Evolutionary conservation across 2,888 invertebrate species (phyloP).

Genomic region (Acleris sparsana): DNA sequence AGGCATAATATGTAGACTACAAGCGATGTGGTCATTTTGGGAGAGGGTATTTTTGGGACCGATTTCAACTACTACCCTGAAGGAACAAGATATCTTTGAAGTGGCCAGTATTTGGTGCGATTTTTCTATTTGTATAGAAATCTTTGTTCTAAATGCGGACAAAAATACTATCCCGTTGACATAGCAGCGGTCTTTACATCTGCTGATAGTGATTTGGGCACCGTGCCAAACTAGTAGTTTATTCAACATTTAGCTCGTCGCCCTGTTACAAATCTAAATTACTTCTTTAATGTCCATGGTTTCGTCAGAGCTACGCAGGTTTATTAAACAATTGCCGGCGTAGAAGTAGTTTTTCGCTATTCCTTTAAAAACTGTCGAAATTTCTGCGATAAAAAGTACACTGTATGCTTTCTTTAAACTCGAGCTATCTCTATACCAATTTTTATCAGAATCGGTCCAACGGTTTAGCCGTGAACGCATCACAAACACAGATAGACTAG

Average conservation of each 20-base stretch:
- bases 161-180: slow-evolving; percentile 32
- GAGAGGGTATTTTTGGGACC: no score
- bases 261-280: slow-evolving; percentile 31
- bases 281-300: slow-evolving; percentile 26
- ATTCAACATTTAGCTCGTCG: slow-evolving; percentile 11
- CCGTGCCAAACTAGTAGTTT: slow-evolving; percentile 25
- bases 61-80: no score
- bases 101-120: not conserved
- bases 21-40: no score
- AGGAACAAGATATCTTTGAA: not conserved
- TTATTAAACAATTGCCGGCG: not conserved
- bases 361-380: no score
- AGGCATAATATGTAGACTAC: no score
- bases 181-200: slow-evolving; percentile 25
- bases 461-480: no score
- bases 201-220: slow-evolving; percentile 28
- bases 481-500: no score
- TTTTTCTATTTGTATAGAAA: slow-evolving; percentile 6
- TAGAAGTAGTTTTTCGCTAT: no score
- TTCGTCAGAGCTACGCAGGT: slow-evolving; percentile 2
- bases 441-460: no score
- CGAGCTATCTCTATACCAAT: no score
- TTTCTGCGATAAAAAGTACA: no score
- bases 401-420: no score
- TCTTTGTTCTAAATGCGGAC: slow-evolving; percentile 27